Conservation (phyloP, 1,140 invertebrate genomes). For the Mercenaria mercenaria region DNA sequence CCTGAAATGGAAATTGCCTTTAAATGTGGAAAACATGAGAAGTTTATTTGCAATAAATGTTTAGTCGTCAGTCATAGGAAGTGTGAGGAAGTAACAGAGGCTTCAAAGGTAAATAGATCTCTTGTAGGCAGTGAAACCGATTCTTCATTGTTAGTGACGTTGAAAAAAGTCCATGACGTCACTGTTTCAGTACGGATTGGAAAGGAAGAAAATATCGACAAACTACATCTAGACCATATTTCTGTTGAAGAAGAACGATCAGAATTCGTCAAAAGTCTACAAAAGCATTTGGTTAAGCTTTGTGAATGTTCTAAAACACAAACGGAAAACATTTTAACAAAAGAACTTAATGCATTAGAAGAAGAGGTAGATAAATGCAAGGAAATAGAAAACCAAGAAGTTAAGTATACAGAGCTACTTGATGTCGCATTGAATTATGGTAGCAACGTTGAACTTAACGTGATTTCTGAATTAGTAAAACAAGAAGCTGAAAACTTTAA, state of each 20-base stretch:
- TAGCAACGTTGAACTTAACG: background rate
- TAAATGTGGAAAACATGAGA: constrained; percentile 12
- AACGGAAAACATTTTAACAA: background rate
- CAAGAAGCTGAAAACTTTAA: background rate
- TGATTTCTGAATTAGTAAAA: background rate
- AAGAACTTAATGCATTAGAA: background rate
- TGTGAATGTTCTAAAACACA: background rate
- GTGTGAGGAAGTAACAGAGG: constrained; percentile 5
- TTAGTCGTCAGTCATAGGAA: constrained; percentile 17
- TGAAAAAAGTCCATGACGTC: background rate
- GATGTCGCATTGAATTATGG: background rate
- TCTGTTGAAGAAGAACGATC: background rate
- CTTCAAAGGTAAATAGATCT: background rate
- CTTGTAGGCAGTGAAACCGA: background rate
- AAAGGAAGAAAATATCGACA: constrained; percentile 2
- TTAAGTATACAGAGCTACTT: background rate
- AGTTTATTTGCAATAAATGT: constrained; percentile 29
- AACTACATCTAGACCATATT: background rate
- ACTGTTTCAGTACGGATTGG: background rate
- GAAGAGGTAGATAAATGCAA: background rate
- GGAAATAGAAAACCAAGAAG: background rate
- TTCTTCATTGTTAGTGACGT: background rate
- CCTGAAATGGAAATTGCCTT: constrained; percentile 3
- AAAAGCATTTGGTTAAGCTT: background rate
- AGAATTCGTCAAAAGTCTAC: background rate